Evolutionary conservation across 2,113 vertebrate genomes (phyloP).

Genomic region (Corvus hawaiiensis): DNA sequence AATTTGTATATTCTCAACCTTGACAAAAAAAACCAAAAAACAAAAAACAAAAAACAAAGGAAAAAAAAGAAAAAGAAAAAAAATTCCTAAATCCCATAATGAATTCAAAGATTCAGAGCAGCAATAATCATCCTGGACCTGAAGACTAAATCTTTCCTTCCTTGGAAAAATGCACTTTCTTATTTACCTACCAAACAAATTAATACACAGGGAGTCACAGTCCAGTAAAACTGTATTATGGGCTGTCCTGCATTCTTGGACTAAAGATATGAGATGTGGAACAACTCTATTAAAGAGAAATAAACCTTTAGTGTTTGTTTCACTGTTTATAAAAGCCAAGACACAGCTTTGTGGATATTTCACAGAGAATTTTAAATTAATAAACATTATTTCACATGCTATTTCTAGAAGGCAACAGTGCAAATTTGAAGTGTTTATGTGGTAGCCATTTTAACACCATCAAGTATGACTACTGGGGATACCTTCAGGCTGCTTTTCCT

Average conservation of each 20-base stretch:
- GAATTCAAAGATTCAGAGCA: not conserved
- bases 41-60: not conserved
- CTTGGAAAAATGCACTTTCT: not conserved
- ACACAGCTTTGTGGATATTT: not conserved
- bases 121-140: not conserved
- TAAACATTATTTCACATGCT: not conserved
- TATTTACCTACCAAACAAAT: slow-evolving; percentile 14
- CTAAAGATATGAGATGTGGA: not conserved
- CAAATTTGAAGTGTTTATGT: not conserved
- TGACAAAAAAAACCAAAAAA: not conserved
- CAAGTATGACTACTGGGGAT: not conserved
- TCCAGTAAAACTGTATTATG: not conserved
- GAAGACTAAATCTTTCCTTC: not conserved
- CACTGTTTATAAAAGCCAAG: not conserved
- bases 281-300: not conserved
- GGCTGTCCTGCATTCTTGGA: not conserved
- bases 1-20: fast-evolving
- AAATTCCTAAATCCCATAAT: not conserved
- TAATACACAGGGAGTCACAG: not conserved
- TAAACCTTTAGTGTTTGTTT: not conserved
- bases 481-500: not conserved
- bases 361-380: not conserved
- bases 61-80: no score
- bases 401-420: not conserved
- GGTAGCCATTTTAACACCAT: not conserved